Percentiles rank a stretch among this genome's conserved stretches.
These are phyloP conservation scores for Lithophane ornitopus DNA, from an alignment of 2,888 invertebrate genomes.

Conservation along the genomic window DNA sequence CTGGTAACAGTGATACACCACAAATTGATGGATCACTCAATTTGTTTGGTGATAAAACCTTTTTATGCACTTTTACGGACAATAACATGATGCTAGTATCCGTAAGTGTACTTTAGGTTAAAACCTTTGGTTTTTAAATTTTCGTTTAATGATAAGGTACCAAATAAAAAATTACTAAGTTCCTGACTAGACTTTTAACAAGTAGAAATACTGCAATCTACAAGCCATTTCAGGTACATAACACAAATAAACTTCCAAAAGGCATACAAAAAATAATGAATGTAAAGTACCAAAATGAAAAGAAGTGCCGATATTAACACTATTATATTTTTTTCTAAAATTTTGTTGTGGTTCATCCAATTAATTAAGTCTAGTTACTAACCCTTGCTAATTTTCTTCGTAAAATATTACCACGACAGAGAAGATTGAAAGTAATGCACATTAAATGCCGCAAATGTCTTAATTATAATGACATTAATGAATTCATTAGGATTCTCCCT, in stretches of 20 bases:
- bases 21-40: slow-evolving; percentile 1
- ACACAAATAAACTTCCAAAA: neutral
- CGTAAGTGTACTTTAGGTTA: too few relatives aligned
- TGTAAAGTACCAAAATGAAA: neutral
- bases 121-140: too few relatives aligned
- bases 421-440: slow-evolving; percentile 77
- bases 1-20: neutral
- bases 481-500: slow-evolving; percentile 84
- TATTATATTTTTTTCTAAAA: slow-evolving; percentile 18
- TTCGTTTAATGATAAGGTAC: too few relatives aligned
- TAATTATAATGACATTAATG: slow-evolving; percentile 85
- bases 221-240: too few relatives aligned
- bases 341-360: neutral
- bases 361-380: slow-evolving; percentile 30
- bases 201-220: too few relatives aligned
- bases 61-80: neutral
- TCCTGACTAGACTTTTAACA: too few relatives aligned
- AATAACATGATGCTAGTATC: too few relatives aligned
- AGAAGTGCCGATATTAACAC: neutral
- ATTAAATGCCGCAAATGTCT: slow-evolving; percentile 80
- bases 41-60: neutral
- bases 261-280: too few relatives aligned
- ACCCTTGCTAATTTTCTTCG: slow-evolving; percentile 55
- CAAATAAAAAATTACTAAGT: too few relatives aligned
- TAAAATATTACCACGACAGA: slow-evolving; percentile 65